These are phyloP conservation scores for Pteria penguin DNA, from an alignment of 2,888 invertebrate genomes.

Conservation along the genomic window DNA sequence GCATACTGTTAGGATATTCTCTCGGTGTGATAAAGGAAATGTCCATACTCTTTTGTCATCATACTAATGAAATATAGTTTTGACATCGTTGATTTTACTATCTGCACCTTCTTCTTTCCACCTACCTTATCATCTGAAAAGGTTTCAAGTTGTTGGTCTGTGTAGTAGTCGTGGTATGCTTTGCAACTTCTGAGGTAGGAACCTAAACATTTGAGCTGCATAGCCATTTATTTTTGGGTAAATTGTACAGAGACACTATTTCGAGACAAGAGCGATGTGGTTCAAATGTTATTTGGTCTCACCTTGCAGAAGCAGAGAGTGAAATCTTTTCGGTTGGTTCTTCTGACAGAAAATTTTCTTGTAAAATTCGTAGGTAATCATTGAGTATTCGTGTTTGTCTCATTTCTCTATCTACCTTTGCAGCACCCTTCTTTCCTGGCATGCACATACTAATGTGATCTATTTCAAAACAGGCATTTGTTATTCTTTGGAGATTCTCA, in stretches of 20 bases:
- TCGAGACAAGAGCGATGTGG: slow-evolving; percentile 33
- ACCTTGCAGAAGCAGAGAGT: slow-evolving; percentile 31
- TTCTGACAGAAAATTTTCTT: slow-evolving; percentile 35
- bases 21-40: slow-evolving; percentile 32
- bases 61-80: slow-evolving; percentile 24
- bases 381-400: slow-evolving; percentile 27
- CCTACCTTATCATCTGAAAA: slow-evolving; percentile 8
- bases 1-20: slow-evolving; percentile 36
- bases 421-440: slow-evolving; percentile 36
- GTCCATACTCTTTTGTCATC: slow-evolving; percentile 23
- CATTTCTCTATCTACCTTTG: slow-evolving; percentile 18
- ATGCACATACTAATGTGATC: slow-evolving; percentile 33
- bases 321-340: slow-evolving; percentile 6
- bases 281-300: slow-evolving; percentile 31
- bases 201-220: slow-evolving; percentile 41
- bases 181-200: slow-evolving; percentile 34
- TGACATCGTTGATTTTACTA: slow-evolving; percentile 30
- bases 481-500: neutral
- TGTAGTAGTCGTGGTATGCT: slow-evolving; percentile 1
- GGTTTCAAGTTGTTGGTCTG: slow-evolving; percentile 12
- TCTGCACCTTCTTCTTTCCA: slow-evolving; percentile 43
- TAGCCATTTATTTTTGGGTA: slow-evolving; percentile 45
- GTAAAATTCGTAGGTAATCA: slow-evolving; percentile 36
- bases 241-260: slow-evolving; percentile 43
- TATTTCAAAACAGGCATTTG: slow-evolving; percentile 3